These are phyloP conservation scores for Caenorhabditis becei DNA, from an alignment of 2,888 invertebrate species.

Conservation along the genomic window DNA sequence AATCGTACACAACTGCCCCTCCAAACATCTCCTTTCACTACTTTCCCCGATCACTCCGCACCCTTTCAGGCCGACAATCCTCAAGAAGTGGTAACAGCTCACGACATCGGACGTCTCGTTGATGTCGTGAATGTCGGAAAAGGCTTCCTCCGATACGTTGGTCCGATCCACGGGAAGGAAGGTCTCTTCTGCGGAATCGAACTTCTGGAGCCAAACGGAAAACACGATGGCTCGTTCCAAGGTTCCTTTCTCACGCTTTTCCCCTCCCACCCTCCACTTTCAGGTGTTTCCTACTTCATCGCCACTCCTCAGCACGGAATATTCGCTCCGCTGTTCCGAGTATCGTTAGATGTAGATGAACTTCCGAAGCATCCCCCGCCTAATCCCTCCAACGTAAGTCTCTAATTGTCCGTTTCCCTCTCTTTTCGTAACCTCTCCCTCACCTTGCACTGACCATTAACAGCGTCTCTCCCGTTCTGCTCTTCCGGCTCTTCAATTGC, in stretches of 20 bases:
- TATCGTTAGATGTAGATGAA: conserved; percentile 51
- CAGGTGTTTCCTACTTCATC: conserved; percentile 86
- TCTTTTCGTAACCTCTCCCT: not conserved
- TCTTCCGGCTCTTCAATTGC: conserved; percentile 64
- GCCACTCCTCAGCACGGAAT: conserved; percentile 85
- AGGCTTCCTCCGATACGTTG: conserved; percentile 85
- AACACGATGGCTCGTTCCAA: conserved; percentile 85
- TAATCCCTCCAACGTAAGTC: conserved; percentile 33
- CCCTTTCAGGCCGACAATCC: conserved; percentile 64
- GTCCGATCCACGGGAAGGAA: conserved; percentile 84
- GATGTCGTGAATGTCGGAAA: conserved; percentile 65
- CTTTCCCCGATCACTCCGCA: not conserved
- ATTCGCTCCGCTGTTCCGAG: conserved; percentile 84
- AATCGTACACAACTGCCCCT: not conserved
- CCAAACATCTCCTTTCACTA: not conserved
- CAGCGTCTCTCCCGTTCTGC: conserved; percentile 72
- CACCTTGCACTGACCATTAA: conserved; percentile 5
- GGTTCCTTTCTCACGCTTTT: too few species aligned
- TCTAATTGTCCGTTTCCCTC: conserved; percentile 16
- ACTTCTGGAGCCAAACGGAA: conserved; percentile 84
- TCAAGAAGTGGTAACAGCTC: conserved; percentile 63
- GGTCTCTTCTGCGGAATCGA: conserved; percentile 87
- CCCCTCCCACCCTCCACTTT: conserved; percentile 16
- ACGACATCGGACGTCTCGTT: conserved; percentile 65
- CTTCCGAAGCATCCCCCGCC: conserved; percentile 25